A percentile compares a stretch with the other conserved stretches of the same genome.
Conservation (phyloP, 2,113 vertebrate species). For the Python bivittatus region DNA sequence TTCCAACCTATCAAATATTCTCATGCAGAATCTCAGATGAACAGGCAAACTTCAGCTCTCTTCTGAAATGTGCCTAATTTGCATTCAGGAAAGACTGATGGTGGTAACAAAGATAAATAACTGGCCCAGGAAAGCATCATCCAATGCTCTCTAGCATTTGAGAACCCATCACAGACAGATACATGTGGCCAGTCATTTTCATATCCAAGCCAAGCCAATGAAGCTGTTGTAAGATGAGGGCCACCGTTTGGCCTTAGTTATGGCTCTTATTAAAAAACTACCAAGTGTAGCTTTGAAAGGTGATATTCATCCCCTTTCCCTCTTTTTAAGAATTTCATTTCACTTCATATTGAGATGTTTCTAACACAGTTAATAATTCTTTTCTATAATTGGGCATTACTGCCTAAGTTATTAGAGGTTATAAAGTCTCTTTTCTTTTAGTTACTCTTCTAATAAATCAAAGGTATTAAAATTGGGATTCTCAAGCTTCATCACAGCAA, state of each 20-base stretch:
- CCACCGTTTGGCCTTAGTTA: not conserved
- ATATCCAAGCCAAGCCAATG: not conserved
- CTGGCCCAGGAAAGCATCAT: not conserved
- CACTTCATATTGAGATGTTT: conserved; percentile 22
- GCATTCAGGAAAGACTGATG: not conserved
- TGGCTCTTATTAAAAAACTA: not conserved
- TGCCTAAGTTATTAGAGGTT: conserved; percentile 11
- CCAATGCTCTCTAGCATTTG: not conserved
- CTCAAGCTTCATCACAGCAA: conserved; percentile 1
- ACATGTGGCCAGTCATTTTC: not conserved
- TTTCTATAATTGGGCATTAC: conserved; percentile 26
- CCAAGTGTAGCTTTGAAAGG: conserved; percentile 4
- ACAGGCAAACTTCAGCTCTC: not conserved
- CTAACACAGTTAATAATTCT: conserved; percentile 1
- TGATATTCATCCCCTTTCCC: not conserved
- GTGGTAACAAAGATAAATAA: not conserved
- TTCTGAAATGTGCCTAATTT: not conserved
- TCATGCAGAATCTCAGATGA: not conserved
- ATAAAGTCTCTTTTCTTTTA: conserved; percentile 22
- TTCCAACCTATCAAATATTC: not conserved
- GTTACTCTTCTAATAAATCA: conserved; percentile 21
- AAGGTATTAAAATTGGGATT: not conserved
- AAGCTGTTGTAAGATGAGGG: not conserved
- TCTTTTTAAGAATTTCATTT: conserved; percentile 20
- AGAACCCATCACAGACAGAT: not conserved